Evolutionary conservation across 2,797 vertebrate species (phyloP).

Genomic region (Channa striata): DNA sequence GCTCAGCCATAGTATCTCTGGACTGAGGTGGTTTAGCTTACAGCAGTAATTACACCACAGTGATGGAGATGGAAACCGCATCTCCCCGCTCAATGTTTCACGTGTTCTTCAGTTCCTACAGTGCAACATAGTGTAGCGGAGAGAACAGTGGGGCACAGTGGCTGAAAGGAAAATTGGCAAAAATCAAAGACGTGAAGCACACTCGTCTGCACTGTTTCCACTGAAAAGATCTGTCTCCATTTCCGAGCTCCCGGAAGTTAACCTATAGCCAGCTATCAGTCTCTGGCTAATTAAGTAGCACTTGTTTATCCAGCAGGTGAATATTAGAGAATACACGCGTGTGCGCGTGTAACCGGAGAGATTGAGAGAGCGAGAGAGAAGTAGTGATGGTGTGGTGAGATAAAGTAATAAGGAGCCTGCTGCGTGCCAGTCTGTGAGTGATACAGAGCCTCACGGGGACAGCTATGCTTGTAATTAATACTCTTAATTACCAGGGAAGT

Average conservation of each 20-base stretch:
- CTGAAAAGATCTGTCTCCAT: conserved; percentile 33
- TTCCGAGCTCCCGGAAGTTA: conserved; percentile 54
- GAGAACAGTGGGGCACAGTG: neutral
- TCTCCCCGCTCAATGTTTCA: conserved; percentile 2
- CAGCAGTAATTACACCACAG: conserved; percentile 13
- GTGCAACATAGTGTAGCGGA: conserved; percentile 10
- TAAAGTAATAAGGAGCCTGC: conserved; percentile 77
- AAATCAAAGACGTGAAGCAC: conserved; percentile 47
- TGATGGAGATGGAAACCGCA: conserved; percentile 1
- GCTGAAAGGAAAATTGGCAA: conserved; percentile 37
- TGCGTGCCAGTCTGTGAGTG: conserved; percentile 78
- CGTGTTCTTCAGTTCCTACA: neutral
- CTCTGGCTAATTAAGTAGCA: conserved; percentile 68
- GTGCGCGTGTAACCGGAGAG: conserved; percentile 56
- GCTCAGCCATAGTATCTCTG: neutral
- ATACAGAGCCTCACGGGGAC: conserved; percentile 80
- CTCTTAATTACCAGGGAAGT: conserved; percentile 80
- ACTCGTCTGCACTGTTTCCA: conserved; percentile 16
- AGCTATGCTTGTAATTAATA: conserved; percentile 84
- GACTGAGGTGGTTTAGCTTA: conserved; percentile 13
- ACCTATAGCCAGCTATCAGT: conserved; percentile 67
- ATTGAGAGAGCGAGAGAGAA: conserved; percentile 30
- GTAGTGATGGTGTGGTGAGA: conserved; percentile 68
- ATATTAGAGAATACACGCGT: conserved; percentile 53
- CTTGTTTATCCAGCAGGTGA: conserved; percentile 73